Base-by-base conservation (phyloP, 2,888 invertebrate species). In the Microctonus brassicae region DNA sequence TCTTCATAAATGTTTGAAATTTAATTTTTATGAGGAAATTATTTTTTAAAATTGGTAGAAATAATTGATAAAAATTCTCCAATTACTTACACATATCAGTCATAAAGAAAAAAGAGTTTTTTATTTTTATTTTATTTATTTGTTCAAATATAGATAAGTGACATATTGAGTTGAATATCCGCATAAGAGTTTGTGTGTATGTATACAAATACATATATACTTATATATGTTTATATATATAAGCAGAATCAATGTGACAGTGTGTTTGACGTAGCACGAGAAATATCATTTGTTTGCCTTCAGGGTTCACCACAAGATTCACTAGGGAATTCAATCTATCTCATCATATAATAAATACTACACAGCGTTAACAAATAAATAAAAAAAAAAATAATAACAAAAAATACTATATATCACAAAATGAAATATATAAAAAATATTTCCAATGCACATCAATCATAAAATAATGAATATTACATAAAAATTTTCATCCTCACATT, bases 241-340 rank as follows among this genome's bases (percentile, higher is more conserved):
- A 24, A 9, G 22, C 7, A 53, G 22, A 24, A 53, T 53, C 29
- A 26, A 26, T 1, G 57, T n/a, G 63, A 57, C 29, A 20, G 20
- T 29, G 26, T 57, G 58, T 42, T 64, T 33, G 58, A 42, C 34
- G 52, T 22, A 13, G 63, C 47, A 39, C 47, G 61, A 70, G 70
- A 70, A 70, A 33, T 70, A 58, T 39, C 64, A 64, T n/a, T n/a
- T n/a, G n/a, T n/a, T 64, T 64, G 70, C 58, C 58, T 58, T 20
- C 36, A 24, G 65, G 65, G 58, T 26, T 47, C 63, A 24, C 58
- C 64, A 47, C 64, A 58, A 70, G 62, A 64, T 70, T 64, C 58
- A 33, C 64, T 36, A n/a, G 70, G 64, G 47, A 70, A 70, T 64
- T 42, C 64, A 70, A 70, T 70, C 58, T 70, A 58, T 57, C 22